Percentiles rank a stretch among this genome's conserved stretches.
These are phyloP conservation scores for Entosphenus tridentatus DNA, from an alignment of 2,113 vertebrate species.

Conservation along the genomic window DNA sequence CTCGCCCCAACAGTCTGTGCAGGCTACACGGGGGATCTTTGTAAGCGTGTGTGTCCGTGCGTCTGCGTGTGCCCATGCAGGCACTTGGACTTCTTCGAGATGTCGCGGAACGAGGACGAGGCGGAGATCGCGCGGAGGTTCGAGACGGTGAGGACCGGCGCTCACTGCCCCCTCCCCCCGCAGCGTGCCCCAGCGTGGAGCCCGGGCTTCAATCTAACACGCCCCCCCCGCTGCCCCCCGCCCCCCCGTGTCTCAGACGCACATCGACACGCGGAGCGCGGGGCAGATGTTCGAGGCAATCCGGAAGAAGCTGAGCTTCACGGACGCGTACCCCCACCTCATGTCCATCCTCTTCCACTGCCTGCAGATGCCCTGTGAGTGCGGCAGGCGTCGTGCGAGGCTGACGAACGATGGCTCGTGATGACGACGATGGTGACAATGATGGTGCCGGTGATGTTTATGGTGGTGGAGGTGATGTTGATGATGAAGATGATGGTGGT, in stretches of 20 bases:
- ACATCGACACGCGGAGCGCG: slow-evolving; percentile 90
- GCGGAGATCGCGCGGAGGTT: slow-evolving; percentile 82
- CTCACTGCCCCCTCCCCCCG: too few relatives aligned
- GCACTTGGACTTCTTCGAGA: slow-evolving; percentile 96
- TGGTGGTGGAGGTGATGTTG: too few relatives aligned
- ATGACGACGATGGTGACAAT: too few relatives aligned
- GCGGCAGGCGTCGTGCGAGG: too few relatives aligned
- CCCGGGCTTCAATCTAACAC: too few relatives aligned
- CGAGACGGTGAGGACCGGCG: slow-evolving; percentile 35
- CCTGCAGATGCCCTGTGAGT: slow-evolving; percentile 97
- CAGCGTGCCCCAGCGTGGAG: too few relatives aligned
- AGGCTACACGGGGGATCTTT: too few relatives aligned
- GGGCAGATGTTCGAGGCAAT: slow-evolving; percentile 90
- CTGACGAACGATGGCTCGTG: too few relatives aligned
- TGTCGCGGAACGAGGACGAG: slow-evolving; percentile 93
- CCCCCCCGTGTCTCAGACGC: slow-evolving; percentile 31
- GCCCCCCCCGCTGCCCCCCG: too few relatives aligned
- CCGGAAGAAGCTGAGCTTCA: slow-evolving; percentile 79
- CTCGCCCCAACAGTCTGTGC: too few relatives aligned
- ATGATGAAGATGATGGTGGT: too few relatives aligned
- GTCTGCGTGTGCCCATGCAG: slow-evolving; percentile 19
- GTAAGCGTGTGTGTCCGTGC: background rate
- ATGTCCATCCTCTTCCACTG: slow-evolving; percentile 96
- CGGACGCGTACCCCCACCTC: slow-evolving; percentile 87
- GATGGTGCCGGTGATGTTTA: too few relatives aligned